A percentile compares a stretch with the other conserved stretches of the same genome.
phyloP scores from a whole-genome alignment of 2,888 invertebrate species.

The Gonocerus acuteangulatus region DNA sequence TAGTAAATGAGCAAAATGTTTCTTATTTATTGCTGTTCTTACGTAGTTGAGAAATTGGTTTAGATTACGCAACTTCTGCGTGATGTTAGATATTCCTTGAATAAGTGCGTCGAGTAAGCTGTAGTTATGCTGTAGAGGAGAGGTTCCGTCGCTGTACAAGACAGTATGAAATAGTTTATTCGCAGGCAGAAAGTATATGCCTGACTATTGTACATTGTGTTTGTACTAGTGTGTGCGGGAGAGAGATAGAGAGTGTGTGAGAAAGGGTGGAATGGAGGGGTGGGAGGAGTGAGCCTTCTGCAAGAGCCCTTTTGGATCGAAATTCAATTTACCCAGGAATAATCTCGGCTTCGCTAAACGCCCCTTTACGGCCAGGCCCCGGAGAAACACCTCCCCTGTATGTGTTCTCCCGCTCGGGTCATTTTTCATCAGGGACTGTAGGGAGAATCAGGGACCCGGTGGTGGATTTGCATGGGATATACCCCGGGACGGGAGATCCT shows the following conservation, averaged over 20 bases:
- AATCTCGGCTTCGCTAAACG: constrained; percentile 25
- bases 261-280: not conserved
- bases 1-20: too few relatives aligned
- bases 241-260: not conserved
- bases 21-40: too few relatives aligned
- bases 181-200: not conserved
- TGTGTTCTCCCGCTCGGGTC: constrained; percentile 1
- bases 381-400: not conserved
- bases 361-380: constrained; percentile 5
- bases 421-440: constrained; percentile 19
- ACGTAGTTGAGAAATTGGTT: too few relatives aligned
- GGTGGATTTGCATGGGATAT: constrained; percentile 21
- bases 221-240: not conserved
- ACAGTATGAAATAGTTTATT: constrained; percentile 12
- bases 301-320: constrained; percentile 1
- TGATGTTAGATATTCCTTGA: too few relatives aligned
- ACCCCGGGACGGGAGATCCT: too few relatives aligned
- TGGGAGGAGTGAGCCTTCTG: not conserved
- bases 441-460: not conserved
- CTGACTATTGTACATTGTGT: not conserved
- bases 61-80: too few relatives aligned
- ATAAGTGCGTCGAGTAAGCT: too few relatives aligned
- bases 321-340: constrained; percentile 23
- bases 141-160: too few relatives aligned
- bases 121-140: too few relatives aligned